Conservation (phyloP, 2,888 invertebrate species). For the Clivina fossor region DNA sequence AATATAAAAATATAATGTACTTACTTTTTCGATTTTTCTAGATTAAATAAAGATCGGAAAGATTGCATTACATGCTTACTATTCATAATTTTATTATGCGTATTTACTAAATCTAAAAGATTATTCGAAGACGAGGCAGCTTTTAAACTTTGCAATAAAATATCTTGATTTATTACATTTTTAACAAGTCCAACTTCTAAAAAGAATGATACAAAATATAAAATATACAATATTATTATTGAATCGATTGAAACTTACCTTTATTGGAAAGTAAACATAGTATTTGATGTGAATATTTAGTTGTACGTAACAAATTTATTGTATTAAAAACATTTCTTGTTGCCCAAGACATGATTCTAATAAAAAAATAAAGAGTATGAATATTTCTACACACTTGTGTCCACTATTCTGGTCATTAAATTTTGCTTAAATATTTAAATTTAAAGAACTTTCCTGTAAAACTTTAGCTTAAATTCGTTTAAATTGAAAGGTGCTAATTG, state of each 20-base stretch:
- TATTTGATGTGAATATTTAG: slow-evolving; percentile 9
- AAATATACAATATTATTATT: slow-evolving; percentile 3
- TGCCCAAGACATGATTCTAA: slow-evolving; percentile 20
- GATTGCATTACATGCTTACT: slow-evolving; percentile 61
- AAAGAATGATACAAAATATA: slow-evolving; percentile 5
- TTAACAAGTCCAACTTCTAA: slow-evolving; percentile 13
- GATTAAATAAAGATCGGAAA: slow-evolving; percentile 57
- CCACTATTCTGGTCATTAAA: background rate
- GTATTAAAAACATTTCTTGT: slow-evolving; percentile 11
- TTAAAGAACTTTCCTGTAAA: too few species aligned
- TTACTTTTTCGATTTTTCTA: slow-evolving; percentile 59
- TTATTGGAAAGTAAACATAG: slow-evolving; percentile 13
- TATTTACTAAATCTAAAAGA: slow-evolving; percentile 55
- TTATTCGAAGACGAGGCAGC: slow-evolving; percentile 52
- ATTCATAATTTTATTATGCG: slow-evolving; percentile 55
- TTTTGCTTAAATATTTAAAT: too few species aligned
- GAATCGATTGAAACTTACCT: slow-evolving; percentile 9
- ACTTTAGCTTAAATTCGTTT: too few species aligned
- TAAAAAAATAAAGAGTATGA: background rate
- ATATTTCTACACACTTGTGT: background rate
- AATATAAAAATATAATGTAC: slow-evolving; percentile 21
- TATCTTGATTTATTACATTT: slow-evolving; percentile 48
- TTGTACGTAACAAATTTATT: slow-evolving; percentile 2
- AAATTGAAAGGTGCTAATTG: too few species aligned
- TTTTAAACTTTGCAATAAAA: slow-evolving; percentile 55